Evolutionary conservation across 30 jellyfish, hydroid and myxozoan genomes (phyloP).

Genomic region (Chrysaora quinquecirrha): DNA sequence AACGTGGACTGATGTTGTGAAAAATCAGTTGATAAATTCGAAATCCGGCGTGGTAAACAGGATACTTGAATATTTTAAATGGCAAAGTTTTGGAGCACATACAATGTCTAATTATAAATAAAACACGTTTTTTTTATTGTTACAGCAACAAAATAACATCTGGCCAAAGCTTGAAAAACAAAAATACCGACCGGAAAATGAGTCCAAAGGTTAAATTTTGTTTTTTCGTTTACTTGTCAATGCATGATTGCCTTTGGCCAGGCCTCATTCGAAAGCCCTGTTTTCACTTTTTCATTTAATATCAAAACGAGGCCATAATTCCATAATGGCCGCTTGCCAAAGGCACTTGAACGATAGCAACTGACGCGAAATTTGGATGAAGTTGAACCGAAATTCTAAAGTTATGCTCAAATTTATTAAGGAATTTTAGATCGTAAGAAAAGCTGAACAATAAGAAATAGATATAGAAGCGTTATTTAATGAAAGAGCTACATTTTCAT

Average conservation of each 20-base stretch:
- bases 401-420: neutral
- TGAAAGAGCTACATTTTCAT: neutral
- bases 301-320: neutral
- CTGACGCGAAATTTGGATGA: neutral
- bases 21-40: neutral
- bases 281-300: neutral
- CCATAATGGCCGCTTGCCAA: constrained; percentile 1
- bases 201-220: neutral
- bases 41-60: neutral
- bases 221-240: neutral
- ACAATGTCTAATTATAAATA: neutral
- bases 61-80: neutral
- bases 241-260: neutral
- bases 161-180: neutral
- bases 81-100: neutral
- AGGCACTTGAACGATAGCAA: neutral
- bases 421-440: neutral
- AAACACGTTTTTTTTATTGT: neutral
- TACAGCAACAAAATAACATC: neutral
- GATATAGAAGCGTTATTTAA: neutral
- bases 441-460: neutral
- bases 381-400: neutral
- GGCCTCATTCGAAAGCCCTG: neutral
- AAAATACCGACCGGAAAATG: neutral
- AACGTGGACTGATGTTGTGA: no score